Conservation (phyloP, 2,113 vertebrate species). For the Bolborhynchus lineola region DNA sequence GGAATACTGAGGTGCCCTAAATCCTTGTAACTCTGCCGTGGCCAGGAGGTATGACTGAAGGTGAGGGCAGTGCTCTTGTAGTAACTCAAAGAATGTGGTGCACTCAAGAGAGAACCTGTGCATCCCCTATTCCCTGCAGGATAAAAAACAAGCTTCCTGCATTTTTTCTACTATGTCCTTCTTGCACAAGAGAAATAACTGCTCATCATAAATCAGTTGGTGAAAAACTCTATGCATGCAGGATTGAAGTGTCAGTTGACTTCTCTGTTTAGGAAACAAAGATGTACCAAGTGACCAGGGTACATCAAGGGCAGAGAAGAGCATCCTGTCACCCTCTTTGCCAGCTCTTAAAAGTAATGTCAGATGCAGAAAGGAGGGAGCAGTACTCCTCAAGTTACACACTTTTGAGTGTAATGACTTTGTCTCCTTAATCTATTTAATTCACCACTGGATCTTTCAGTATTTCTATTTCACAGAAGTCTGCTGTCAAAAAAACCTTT, state of each 20-base stretch:
- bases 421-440: background rate
- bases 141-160: background rate
- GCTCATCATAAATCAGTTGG: background rate
- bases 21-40: fast-evolving
- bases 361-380: background rate
- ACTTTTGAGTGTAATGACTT: background rate
- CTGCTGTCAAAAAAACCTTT: background rate
- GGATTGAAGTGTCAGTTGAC: background rate
- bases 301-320: background rate
- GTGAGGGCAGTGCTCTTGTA: fast-evolving
- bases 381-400: background rate
- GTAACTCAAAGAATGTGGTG: background rate
- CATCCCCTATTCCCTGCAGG: background rate
- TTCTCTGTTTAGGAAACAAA: background rate
- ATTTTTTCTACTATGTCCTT: background rate
- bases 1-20: background rate
- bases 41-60: background rate
- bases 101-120: background rate
- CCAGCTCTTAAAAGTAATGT: background rate
- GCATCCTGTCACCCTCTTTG: background rate
- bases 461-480: background rate
- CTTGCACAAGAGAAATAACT: background rate
- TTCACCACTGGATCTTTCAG: background rate
- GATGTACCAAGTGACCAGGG: background rate
- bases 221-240: background rate